These are phyloP conservation scores for Phyto melanocephala DNA, from an alignment of 2,888 invertebrate species.

Conservation along the genomic window DNA sequence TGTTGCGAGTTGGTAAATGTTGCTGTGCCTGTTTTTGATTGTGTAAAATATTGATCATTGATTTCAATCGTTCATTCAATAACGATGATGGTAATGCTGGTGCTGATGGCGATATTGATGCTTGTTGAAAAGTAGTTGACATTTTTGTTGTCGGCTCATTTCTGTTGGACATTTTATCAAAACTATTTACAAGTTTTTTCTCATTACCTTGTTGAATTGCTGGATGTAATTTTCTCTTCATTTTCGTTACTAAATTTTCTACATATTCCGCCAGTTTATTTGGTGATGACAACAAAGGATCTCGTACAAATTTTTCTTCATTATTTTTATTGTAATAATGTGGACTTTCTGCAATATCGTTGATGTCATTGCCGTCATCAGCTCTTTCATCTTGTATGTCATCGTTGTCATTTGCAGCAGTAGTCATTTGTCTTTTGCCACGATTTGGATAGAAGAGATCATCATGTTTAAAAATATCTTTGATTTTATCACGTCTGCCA, in stretches of 20 bases:
- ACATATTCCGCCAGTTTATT: constrained; percentile 48
- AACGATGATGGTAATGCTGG: constrained; percentile 26
- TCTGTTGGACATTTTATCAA: constrained; percentile 53
- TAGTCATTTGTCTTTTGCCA: constrained; percentile 73
- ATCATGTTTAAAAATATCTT: constrained; percentile 77
- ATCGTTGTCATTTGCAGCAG: constrained; percentile 7
- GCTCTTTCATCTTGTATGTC: constrained; percentile 33
- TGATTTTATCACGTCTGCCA: constrained; percentile 77
- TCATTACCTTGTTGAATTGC: constrained; percentile 48
- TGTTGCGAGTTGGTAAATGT: constrained; percentile 39
- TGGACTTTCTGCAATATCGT: constrained; percentile 24
- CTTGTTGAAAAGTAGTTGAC: constrained; percentile 70
- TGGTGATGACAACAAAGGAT: constrained; percentile 33
- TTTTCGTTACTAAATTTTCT: constrained; percentile 63
- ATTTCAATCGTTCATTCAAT: constrained; percentile 55
- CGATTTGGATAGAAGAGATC: constrained; percentile 78
- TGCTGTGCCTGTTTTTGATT: constrained; percentile 33
- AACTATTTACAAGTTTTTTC: constrained; percentile 58
- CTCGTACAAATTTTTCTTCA: constrained; percentile 27
- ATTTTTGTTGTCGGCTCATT: constrained; percentile 52
- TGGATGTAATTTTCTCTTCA: constrained; percentile 65
- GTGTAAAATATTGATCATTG: constrained; percentile 59
- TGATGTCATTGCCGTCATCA: constrained; percentile 25
- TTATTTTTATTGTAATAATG: constrained; percentile 13
- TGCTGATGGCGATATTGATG: constrained; percentile 66